Base-by-base conservation (phyloP, 2,888 invertebrate species). In the Netelia virgata region DNA sequence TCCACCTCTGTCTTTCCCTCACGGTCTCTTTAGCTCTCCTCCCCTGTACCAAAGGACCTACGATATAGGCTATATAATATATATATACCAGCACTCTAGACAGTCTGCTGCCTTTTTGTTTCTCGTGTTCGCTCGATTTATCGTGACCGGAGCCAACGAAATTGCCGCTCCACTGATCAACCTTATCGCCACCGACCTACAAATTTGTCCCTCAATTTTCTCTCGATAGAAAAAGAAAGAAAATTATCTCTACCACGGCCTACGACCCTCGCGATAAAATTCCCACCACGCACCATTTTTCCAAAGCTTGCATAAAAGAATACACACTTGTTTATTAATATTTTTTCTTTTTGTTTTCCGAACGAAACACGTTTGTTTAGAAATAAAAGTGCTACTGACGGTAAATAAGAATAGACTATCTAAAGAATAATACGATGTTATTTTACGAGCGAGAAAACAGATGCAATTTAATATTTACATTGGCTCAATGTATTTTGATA, bases 91-190 rank as follows among this genome's bases (percentile, higher is more conserved):
- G 63, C 61, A 23, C 61, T 74, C 43, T 53, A 36, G 63, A 61
- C 55, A 63, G 57, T 82, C 47, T 64, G 69, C 74, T 75, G 74
- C 77, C 47, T 78, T 63, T 63, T 63, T 70, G 77, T 77, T 77
- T 78, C 41, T 23, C 57, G 76, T 69, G 75, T 75, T 68, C 55
- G 43, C 81, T 75, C 76, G 82, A 82, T 82, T 82, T 64, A 70
- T 82, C 57, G 43, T 41, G 64, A 70, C 75, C 69, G 47, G 69
- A 57, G 63, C 82, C 70, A 70, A 47, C 64, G 63, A 36, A 76
- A 64, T 82, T 82, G 69, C 69, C 70, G 63, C 82, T 70, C 53
- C 64, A 28, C 68, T 57, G 82, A 76, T 76, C 75, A 70, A 64
- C 70, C 82, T 50, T 50, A 47, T 82, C 70, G 55, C 20, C 63